These are phyloP conservation scores for Mesocricetus auratus DNA, from an alignment of 2,113 vertebrate species.

Conservation along the genomic window DNA sequence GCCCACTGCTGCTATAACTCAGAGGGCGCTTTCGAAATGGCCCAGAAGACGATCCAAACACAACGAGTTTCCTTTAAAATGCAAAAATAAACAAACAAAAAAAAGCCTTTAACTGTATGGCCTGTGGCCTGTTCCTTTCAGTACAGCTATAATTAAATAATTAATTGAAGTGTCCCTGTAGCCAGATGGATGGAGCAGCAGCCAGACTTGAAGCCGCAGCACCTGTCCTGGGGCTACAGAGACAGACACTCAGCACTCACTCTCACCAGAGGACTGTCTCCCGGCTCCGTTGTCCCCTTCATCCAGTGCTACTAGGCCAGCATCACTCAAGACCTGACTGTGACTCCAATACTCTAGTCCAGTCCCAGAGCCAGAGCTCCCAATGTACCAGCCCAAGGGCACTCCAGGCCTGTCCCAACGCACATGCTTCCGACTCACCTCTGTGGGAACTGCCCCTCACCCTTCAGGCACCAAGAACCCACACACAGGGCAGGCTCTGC, in stretches of 20 bases:
- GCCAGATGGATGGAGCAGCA: neutral
- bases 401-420: neutral
- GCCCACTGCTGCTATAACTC: conserved; percentile 66
- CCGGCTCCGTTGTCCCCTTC: fast-evolving
- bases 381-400: too few relatives aligned
- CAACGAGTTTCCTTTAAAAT: conserved; percentile 72
- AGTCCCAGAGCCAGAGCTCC: conserved; percentile 3
- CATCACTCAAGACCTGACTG: fast-evolving
- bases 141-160: conserved; percentile 61
- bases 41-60: conserved; percentile 71
- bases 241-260: neutral
- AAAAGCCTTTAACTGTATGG: neutral
- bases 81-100: neutral
- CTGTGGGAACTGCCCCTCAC: neutral
- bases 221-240: neutral
- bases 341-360: neutral
- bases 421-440: conserved; percentile 20
- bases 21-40: conserved; percentile 57
- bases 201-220: fast-evolving
- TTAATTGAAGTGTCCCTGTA: neutral
- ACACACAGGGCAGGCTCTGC: neutral
- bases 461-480: conserved; percentile 12
- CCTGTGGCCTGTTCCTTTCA: conserved; percentile 62
- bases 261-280: neutral
- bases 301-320: fast-evolving